Percentiles rank a stretch among this genome's conserved stretches.
phyloP scores from a whole-genome alignment of 2,888 invertebrate species.

The Pedicia rivosa region DNA sequence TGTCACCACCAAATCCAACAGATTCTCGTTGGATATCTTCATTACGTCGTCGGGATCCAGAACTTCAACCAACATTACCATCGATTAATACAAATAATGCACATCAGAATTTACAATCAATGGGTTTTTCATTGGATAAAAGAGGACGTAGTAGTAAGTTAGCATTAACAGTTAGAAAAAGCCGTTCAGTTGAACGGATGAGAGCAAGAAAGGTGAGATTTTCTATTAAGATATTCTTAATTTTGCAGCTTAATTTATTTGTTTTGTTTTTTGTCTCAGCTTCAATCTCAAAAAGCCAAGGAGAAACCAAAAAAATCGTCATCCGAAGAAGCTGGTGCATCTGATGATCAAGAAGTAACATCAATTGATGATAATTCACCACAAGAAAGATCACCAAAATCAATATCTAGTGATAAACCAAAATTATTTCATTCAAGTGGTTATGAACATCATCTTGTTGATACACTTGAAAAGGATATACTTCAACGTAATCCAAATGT shows the following conservation, averaged over 20 bases:
- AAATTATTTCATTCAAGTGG: slow-evolving; percentile 49
- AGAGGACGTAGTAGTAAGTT: slow-evolving; percentile 16
- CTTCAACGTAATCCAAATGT: slow-evolving; percentile 66
- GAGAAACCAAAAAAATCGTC: slow-evolving; percentile 26
- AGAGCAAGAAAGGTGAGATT: slow-evolving; percentile 27
- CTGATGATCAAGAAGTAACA: slow-evolving; percentile 31
- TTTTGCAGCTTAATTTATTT: background rate
- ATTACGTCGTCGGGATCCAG: slow-evolving; percentile 44
- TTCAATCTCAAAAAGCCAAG: slow-evolving; percentile 28
- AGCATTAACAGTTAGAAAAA: slow-evolving; percentile 26
- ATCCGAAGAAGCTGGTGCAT: slow-evolving; percentile 31
- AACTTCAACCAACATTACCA: slow-evolving; percentile 46
- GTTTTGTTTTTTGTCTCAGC: background rate
- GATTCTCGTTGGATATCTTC: slow-evolving; percentile 53
- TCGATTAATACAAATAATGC: slow-evolving; percentile 33
- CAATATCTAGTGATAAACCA: slow-evolving; percentile 22
- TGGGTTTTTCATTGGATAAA: slow-evolving; percentile 29
- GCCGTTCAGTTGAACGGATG: slow-evolving; percentile 29
- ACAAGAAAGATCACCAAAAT: slow-evolving; percentile 24
- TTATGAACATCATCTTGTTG: slow-evolving; percentile 60
- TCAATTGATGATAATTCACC: slow-evolving; percentile 30
- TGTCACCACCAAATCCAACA: slow-evolving; percentile 25
- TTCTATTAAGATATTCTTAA: background rate
- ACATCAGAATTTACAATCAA: slow-evolving; percentile 25
- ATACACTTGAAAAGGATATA: slow-evolving; percentile 71